Conservation (phyloP, 1,140 invertebrate genomes). For the Gryllus bimaculatus region DNA sequence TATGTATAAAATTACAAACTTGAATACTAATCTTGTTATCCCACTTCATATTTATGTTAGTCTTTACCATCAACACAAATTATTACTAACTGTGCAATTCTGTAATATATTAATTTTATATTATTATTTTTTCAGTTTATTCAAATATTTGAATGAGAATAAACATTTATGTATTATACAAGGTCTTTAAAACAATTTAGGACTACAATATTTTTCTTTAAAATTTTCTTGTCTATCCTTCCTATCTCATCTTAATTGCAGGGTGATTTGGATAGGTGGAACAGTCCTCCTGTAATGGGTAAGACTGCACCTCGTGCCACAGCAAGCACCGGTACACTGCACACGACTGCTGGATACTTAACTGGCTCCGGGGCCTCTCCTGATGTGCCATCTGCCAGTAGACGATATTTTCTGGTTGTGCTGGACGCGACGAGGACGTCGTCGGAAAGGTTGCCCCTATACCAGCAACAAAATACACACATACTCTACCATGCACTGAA, state of each 20-base stretch:
- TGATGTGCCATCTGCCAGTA: constrained; percentile 24
- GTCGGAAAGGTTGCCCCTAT: neutral
- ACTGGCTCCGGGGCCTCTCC: constrained; percentile 20
- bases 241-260: neutral
- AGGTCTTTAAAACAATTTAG: too few species aligned
- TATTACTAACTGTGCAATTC: too few species aligned
- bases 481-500: neutral
- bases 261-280: neutral
- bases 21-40: too few species aligned
- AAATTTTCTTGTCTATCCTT: neutral
- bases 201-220: too few species aligned
- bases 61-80: too few species aligned
- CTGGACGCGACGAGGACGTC: constrained; percentile 13
- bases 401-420: constrained; percentile 27
- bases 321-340: neutral
- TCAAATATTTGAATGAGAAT: too few species aligned
- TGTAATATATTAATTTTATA: too few species aligned
- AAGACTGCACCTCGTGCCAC: neutral
- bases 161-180: too few species aligned
- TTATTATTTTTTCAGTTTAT: too few species aligned
- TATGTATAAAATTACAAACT: too few species aligned
- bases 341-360: constrained; percentile 18
- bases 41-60: too few species aligned
- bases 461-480: constrained; percentile 5
- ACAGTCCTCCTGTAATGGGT: neutral